phyloP scores from a whole-genome alignment of 2,888 invertebrate species.

The Lacanobia oleracea region DNA sequence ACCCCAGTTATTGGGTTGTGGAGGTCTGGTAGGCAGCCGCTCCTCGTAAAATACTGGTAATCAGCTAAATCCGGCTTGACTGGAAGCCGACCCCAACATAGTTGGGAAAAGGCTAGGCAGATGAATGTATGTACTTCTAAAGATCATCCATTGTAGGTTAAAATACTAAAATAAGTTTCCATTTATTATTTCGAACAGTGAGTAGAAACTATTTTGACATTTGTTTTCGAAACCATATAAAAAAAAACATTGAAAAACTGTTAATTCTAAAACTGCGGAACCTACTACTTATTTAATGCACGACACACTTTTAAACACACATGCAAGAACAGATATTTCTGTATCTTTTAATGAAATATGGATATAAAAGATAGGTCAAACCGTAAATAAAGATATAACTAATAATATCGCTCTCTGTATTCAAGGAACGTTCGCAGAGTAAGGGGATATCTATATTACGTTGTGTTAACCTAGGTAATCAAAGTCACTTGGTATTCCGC shows the following conservation, averaged over 20 bases:
- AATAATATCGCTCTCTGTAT: slow-evolving; percentile 49
- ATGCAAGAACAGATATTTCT: slow-evolving; percentile 7
- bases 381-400: slow-evolving; percentile 49
- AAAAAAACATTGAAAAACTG: too few species aligned
- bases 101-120: too few species aligned
- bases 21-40: too few species aligned
- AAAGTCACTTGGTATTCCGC: slow-evolving; percentile 56
- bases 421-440: slow-evolving; percentile 41
- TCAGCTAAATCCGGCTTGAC: too few species aligned
- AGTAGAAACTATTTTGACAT: neutral
- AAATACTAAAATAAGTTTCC: neutral
- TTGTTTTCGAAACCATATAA: too few species aligned
- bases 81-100: too few species aligned
- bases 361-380: slow-evolving; percentile 35
- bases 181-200: neutral
- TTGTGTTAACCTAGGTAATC: slow-evolving; percentile 49
- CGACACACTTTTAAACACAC: slow-evolving; percentile 6
- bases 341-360: slow-evolving; percentile 23
- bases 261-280: neutral
- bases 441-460: slow-evolving; percentile 33
- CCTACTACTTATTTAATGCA: neutral
- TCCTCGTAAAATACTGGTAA: too few species aligned
- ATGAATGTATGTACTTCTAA: too few species aligned
- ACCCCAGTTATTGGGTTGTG: too few species aligned
- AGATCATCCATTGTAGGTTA: too few species aligned